Base-by-base conservation (phyloP, 53 echinoderm and acorn worm genomes). In the Echinarachnius parma region DNA sequence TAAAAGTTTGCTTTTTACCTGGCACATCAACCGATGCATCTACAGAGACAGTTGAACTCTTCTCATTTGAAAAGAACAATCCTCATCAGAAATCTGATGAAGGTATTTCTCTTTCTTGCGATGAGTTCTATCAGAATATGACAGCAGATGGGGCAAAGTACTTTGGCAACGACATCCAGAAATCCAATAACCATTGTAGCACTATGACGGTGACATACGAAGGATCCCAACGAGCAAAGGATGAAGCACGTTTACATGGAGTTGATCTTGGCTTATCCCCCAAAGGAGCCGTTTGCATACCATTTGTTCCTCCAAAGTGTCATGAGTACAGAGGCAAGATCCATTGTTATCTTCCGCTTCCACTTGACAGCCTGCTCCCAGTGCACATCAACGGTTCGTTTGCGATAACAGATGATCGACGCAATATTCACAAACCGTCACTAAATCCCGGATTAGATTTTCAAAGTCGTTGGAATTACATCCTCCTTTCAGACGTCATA, bases 261-360 rank as follows among this genome's bases (percentile, higher is more conserved):
- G 35, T 21, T 27, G 59, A 53, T 2, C 37, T 27, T 39, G 78
- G 78, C 21, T 28, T 72, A 9, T 72, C 57, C 3, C 57, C 72
- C 28, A 50, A 42, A 50, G 81, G 77, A 15, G 30, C 48, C 0
- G 55, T 77, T n/a, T 77, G 78, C 1, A 60, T 62, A 21, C 25
- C 59, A 22, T 25, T 76, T 22, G 52, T 21, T 5, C 35, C 30
- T 18, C 4, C 48, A 14, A 26, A 52, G 18, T 65, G 21, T 9
- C 35, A 34, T 57, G 0, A 35, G 9, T 20, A 14, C 2, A 13
- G 65, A 20, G 80, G 80, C 0, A 20, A 75, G 29, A 54, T 80
- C 3, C 80, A 71, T 34, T 80, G 85, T 48, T 85, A 69, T 54
- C 74, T 85, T 30, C 85, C 85, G 1, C 74, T 85, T 14, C 53